Percentiles rank a stretch among this genome's conserved stretches.
Conservation (phyloP, 2,113 vertebrate genomes). For the Egretta garzetta region DNA sequence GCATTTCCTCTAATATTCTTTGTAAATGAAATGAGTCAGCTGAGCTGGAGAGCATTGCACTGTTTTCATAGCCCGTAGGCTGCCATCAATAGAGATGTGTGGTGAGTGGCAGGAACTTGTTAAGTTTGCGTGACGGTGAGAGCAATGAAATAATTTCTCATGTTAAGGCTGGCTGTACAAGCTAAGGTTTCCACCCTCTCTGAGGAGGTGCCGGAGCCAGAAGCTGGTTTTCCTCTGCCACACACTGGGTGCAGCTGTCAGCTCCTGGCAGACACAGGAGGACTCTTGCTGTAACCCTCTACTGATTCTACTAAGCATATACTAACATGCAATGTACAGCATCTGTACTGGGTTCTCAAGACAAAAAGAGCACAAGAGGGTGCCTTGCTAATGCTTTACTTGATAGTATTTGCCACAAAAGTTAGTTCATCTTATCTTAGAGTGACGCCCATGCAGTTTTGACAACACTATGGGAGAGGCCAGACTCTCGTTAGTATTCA, state of each 20-base stretch:
- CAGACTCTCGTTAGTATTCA: background rate
- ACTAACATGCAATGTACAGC: background rate
- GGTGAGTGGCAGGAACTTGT: background rate
- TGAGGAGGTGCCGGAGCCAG: background rate
- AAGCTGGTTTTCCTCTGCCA: background rate
- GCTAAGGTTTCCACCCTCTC: background rate
- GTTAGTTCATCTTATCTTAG: background rate
- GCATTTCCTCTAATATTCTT: slow-evolving; percentile 36
- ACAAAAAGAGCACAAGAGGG: background rate
- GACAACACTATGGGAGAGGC: background rate
- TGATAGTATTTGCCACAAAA: background rate
- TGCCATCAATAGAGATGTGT: background rate
- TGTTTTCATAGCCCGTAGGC: background rate
- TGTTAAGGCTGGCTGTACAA: background rate
- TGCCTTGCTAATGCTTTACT: background rate
- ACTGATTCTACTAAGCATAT: background rate
- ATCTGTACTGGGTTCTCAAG: background rate
- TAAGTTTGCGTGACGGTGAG: background rate
- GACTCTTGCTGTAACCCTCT: background rate
- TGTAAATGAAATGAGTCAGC: slow-evolving; percentile 50
- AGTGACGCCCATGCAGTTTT: background rate
- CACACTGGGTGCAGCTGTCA: background rate
- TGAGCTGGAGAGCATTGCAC: background rate
- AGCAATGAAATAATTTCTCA: background rate
- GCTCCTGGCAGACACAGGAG: background rate